Base-by-base conservation (phyloP, 2,888 invertebrate species). In the Hirtodrosophila histrioides region DNA sequence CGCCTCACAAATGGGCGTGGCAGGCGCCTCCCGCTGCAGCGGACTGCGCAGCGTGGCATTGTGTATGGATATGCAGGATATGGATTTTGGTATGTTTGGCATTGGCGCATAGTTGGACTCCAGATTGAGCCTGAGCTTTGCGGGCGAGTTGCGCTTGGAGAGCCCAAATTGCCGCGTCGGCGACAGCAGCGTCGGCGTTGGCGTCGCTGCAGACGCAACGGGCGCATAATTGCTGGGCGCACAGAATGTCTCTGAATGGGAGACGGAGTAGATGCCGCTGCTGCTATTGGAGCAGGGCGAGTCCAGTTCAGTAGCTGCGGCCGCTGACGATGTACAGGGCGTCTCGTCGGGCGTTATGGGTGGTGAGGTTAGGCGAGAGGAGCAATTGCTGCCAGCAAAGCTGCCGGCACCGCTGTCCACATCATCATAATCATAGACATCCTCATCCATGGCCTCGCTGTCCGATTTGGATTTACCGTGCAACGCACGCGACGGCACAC, bases 71-170 rank as follows among this genome's bases (percentile, higher is more conserved):
- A 89, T 86, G 82, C 89, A 89, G 78, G 89, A 89, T 66, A 88
- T 74, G 41, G 90, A 89, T 75, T 89, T 90, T 69, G 90, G 89
- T 76, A 89, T 88, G 51, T 77, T 67, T 37, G 64, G 62, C 49
- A 64, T 51, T 10, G 73, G 81, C 60, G 85, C 76, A 64, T 86
- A 89, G 46, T 68, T 89, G 24, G 90, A 75, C 65, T 87, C 85
- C 45, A 90, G 70, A 74, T 90, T 89, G 56, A 90, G 88, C 67
- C 89, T 76, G 53, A 90, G 75, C 76, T 90, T 90, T 36, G 85
- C 89, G 29, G 90, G 89, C 55, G 89, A 90, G 46, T 84, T 90
- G 40, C 89, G 90, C 75, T 89, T 89, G 40, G 88, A 90, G 1
- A 85, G 64, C 29, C 74, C 76, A 40, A 85, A 60, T 10, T 82